A percentile compares a stretch with the other conserved stretches of the same genome.
Evolutionary conservation across 37 sponge, comb jelly and placozoan species (phyloP).

Genomic region (Haliclona indistincta): DNA sequence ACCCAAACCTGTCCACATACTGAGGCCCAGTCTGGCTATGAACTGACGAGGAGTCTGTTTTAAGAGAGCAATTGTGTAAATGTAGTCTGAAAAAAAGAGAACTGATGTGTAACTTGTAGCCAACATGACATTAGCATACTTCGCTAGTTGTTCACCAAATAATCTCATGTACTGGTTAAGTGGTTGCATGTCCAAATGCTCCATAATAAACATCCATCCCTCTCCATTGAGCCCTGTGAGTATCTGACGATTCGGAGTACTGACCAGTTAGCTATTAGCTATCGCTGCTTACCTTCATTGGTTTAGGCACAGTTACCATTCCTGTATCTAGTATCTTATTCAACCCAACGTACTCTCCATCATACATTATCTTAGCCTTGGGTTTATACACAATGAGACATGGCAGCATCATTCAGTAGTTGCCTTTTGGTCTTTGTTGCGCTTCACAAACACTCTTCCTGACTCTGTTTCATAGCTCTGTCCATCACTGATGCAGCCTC

Average conservation of each 20-base stretch:
- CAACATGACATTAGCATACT: constrained; percentile 11
- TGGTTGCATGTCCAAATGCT: constrained; percentile 57
- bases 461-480: constrained; percentile 52
- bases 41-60: no score
- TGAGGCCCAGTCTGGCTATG: no score
- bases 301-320: constrained; percentile 57
- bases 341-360: constrained; percentile 66
- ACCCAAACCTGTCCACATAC: constrained; percentile 73
- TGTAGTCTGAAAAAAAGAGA: constrained; percentile 43
- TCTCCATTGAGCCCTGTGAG: background rate
- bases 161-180: constrained; percentile 30
- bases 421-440: constrained; percentile 55
- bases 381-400: background rate
- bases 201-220: constrained; percentile 60
- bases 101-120: background rate
- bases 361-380: constrained; percentile 59
- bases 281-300: constrained; percentile 43
- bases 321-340: constrained; percentile 40
- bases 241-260: background rate
- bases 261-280: no score
- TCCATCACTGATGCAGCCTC: constrained; percentile 75
- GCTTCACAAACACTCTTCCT: constrained; percentile 63
- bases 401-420: background rate
- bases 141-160: constrained; percentile 70
- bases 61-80: constrained; percentile 49